These are phyloP conservation scores for Macroglossus sobrinus DNA, from an alignment of 2,113 vertebrate species.

Conservation along the genomic window DNA sequence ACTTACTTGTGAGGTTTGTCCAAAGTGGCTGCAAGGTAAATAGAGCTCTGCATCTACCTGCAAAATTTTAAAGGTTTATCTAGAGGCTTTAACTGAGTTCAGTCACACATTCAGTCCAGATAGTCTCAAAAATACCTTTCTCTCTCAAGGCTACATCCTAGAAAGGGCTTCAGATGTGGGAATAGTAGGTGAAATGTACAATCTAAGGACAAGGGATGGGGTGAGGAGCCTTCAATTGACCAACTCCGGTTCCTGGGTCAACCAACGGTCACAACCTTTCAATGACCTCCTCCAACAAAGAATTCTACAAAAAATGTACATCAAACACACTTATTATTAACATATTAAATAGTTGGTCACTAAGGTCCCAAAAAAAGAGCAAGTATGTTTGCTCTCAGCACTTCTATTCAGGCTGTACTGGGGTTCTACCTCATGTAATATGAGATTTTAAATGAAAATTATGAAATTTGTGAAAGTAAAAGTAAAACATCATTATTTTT, in stretches of 20 bases:
- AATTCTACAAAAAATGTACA: neutral
- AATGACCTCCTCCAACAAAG: neutral
- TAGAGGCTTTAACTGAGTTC: neutral
- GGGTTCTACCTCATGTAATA: neutral
- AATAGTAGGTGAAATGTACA: neutral
- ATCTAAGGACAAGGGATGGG: neutral
- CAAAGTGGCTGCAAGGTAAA: neutral
- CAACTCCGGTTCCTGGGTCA: neutral
- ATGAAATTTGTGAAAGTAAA: neutral
- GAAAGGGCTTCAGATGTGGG: neutral
- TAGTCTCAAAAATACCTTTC: neutral
- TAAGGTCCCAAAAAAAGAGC: neutral
- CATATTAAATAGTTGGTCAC: neutral
- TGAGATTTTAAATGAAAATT: neutral
- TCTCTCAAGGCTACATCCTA: neutral
- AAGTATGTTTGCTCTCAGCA: neutral
- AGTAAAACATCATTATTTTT: neutral
- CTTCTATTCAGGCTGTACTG: neutral
- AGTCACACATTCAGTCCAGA: neutral
- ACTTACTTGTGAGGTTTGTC: neutral
- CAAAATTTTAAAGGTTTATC: neutral
- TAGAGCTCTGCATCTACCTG: neutral
- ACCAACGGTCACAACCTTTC: neutral
- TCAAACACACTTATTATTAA: neutral
- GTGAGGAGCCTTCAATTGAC: neutral